phyloP scores from a whole-genome alignment of 2,113 vertebrate genomes.

The Anoura caudifer region DNA sequence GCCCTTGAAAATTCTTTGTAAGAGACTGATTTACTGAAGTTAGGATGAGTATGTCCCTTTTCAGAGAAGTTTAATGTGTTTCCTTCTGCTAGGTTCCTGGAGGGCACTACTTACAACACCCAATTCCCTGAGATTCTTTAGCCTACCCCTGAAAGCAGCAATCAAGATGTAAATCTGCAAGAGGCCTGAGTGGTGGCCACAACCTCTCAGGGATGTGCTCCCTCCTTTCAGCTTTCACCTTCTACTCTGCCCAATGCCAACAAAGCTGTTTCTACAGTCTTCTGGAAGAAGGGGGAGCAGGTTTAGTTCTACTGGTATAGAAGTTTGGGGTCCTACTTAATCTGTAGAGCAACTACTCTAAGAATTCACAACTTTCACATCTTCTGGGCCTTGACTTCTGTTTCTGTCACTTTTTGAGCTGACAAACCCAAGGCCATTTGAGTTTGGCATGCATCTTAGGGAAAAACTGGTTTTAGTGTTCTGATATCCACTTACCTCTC shows the following conservation, averaged over 20 bases:
- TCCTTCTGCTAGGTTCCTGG: not conserved
- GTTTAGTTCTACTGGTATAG: not conserved
- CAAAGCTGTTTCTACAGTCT: not conserved
- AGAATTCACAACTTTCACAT: not conserved
- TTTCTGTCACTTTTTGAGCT: not conserved
- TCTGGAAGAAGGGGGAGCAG: not conserved
- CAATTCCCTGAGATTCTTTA: not conserved
- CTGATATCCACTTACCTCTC: not conserved
- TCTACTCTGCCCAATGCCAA: not conserved
- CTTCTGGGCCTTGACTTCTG: not conserved
- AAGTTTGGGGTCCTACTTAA: not conserved
- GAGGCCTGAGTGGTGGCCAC: not conserved
- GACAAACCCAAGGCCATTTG: not conserved
- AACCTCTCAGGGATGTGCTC: not conserved
- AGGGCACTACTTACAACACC: not conserved
- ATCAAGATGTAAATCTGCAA: not conserved
- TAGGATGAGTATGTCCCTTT: not conserved
- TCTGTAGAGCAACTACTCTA: not conserved
- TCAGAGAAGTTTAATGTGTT: not conserved
- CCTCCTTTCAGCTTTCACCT: not conserved
- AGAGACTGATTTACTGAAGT: not conserved
- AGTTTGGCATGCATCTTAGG: not conserved
- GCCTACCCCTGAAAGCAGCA: not conserved
- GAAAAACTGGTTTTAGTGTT: slow-evolving; percentile 6
- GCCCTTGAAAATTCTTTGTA: not conserved